Evolutionary conservation across 2,888 invertebrate genomes (phyloP).

Genomic region (Orthosia cruda): DNA sequence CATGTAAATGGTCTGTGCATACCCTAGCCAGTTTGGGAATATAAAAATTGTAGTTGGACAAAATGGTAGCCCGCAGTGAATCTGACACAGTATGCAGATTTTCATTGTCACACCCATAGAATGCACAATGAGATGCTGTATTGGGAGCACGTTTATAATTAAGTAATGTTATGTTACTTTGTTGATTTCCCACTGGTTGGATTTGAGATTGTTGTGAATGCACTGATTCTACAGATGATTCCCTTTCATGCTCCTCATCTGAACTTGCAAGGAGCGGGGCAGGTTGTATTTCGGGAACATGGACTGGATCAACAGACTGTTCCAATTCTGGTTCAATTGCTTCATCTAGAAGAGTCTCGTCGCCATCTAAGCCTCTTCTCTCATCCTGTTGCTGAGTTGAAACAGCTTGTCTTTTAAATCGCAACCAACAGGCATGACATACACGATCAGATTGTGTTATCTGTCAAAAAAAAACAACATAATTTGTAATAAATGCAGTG

Average conservation of each 20-base stretch:
- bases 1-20: conserved; percentile 26
- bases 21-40: conserved; percentile 24
- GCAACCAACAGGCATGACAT: conserved; percentile 32
- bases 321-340: conserved; percentile 16
- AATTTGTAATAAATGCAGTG: conserved; percentile 17
- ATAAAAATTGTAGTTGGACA: conserved; percentile 23
- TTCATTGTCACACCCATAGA: not conserved
- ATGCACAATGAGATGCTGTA: conserved; percentile 14
- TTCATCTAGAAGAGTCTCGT: not conserved
- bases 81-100: conserved; percentile 16
- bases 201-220: conserved; percentile 6
- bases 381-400: conserved; percentile 23
- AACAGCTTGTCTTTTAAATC: conserved; percentile 27
- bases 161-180: conserved; percentile 7
- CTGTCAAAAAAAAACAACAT: conserved; percentile 34
- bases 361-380: conserved; percentile 7
- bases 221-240: conserved; percentile 1
- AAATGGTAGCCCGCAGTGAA: no score
- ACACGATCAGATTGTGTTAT: conserved; percentile 26
- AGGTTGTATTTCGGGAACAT: not conserved
- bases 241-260: conserved; percentile 10
- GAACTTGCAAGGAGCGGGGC: not conserved
- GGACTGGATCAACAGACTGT: conserved; percentile 19
- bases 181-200: conserved; percentile 9
- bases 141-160: conserved; percentile 15